Evolutionary conservation across 2,888 invertebrate species (phyloP), one percentile per base, ranked within the genome.

Genomic region (Diplolepis rosae): DNA sequence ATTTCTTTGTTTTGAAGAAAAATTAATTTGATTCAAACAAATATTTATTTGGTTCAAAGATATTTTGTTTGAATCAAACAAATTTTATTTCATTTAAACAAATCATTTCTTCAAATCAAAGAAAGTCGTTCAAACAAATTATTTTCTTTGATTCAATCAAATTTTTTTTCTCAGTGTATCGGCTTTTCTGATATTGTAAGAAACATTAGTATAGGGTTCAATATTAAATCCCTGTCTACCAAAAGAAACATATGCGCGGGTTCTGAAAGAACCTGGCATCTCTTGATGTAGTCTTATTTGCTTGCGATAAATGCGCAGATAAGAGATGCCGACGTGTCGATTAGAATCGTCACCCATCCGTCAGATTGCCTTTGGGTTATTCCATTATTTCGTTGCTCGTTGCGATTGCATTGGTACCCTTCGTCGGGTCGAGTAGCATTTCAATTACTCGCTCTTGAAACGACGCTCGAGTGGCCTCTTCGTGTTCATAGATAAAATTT

Each of bases 391-490:
- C 56, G 65, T 68, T 24, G 65, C 56, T 30, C 35, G 68, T 65
- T 66, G 70, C 61, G 39, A 61, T 72, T 74, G 52, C 72, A 45
- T 71, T 72, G 66, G 72, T 56, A 65, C 48, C 66, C 70, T 72
- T 70, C 68, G 68, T 54, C 72, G 67, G 52, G 30, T 32, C 61
- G 72, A 45, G 50, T 69, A 69, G 72, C 66, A 73, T 72, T 75
- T 73, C 71, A 73, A 75, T 85, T 84, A 84, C 82, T 78, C 75
- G 73, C 82, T 80, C 80, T 80, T 79, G 82, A 84, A 84, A 81
- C 80, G 79, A 75, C 73, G 74, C 74, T 84, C 83, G 79, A 86
- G 85, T 83, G 81, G 79, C 73, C 83, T 82, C 84, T 84, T 83
- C 81, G 78, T 78, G 79, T 78, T 78, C 80, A 73, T 82, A 81